A percentile compares a stretch with the other conserved stretches of the same genome.
Conservation (phyloP, 2,888 invertebrate genomes). For the Lamellibrachia columna region DNA sequence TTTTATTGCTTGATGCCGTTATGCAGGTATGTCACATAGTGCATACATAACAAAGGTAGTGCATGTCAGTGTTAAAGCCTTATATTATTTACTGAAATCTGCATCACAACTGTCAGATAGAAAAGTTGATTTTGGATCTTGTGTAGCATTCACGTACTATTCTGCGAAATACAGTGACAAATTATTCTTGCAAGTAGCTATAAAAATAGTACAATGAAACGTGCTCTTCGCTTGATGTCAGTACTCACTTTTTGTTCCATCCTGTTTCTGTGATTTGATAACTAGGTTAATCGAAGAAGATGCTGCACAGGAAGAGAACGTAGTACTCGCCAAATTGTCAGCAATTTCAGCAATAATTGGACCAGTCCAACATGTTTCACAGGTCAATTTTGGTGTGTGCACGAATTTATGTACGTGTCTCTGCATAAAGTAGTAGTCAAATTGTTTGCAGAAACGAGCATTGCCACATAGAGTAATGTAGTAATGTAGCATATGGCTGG, state of each 20-base stretch:
- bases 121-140: too few species aligned
- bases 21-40: too few species aligned
- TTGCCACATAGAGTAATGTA: neutral
- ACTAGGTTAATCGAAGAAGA: neutral
- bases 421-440: neutral
- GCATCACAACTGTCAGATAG: too few species aligned
- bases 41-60: too few species aligned
- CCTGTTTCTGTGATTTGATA: neutral
- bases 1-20: too few species aligned
- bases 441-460: neutral
- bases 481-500: neutral
- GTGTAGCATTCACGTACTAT: too few species aligned
- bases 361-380: neutral
- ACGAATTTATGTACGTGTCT: neutral
- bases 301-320: neutral
- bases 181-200: too few species aligned
- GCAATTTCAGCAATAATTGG: neutral
- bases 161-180: too few species aligned
- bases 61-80: too few species aligned
- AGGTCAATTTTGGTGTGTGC: neutral
- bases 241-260: neutral
- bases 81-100: too few species aligned
- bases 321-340: neutral
- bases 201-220: too few species aligned
- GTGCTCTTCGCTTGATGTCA: neutral